Evolutionary conservation across 2,113 vertebrate species (phyloP).

Genomic region (Clarias magur): DNA sequence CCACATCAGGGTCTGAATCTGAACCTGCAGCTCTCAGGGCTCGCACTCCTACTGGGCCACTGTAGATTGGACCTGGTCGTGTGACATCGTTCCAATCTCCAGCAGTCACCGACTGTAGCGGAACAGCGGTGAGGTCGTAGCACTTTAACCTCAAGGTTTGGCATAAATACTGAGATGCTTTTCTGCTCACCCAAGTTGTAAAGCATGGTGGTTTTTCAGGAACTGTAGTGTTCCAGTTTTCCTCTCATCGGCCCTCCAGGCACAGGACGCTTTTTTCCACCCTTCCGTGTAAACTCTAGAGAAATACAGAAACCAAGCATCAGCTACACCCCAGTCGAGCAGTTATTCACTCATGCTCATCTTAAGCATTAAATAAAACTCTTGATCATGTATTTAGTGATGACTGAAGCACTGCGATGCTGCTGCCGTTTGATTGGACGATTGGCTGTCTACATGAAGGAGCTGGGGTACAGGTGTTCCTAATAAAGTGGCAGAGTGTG

Average conservation of each 20-base stretch:
- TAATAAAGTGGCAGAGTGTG: neutral
- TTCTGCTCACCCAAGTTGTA: neutral
- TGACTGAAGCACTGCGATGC: too few relatives aligned
- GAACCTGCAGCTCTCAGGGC: neutral
- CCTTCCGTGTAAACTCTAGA: neutral
- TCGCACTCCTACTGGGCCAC: neutral
- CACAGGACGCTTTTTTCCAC: neutral
- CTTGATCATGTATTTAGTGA: neutral
- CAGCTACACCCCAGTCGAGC: neutral
- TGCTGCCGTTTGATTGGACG: neutral
- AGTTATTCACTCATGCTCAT: too few relatives aligned
- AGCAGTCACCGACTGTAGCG: neutral
- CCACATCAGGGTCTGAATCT: neutral
- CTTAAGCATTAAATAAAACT: neutral
- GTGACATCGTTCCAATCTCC: neutral
- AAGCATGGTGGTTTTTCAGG: neutral
- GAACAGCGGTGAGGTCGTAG: neutral
- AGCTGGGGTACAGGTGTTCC: neutral
- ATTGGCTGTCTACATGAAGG: neutral
- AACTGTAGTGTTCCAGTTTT: neutral
- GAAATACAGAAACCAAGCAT: neutral
- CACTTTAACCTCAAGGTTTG: neutral
- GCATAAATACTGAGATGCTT: neutral
- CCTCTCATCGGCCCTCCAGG: neutral
- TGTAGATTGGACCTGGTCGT: neutral